Percentiles rank a stretch among this genome's conserved stretches.
phyloP scores from a whole-genome alignment of 1,140 invertebrate genomes.

The Cryptotermes secundus region DNA sequence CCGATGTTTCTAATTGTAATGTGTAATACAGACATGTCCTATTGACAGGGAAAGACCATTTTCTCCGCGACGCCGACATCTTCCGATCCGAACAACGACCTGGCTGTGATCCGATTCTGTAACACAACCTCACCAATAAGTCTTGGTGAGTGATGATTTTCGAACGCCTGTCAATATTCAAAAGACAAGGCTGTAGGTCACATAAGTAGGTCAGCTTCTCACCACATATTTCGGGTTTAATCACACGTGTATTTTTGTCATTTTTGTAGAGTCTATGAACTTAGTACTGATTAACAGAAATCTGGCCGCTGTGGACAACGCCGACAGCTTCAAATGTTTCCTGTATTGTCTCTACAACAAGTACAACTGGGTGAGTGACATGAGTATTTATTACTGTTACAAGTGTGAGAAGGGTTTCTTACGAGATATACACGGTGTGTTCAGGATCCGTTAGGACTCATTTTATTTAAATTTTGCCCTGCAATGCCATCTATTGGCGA shows the following conservation, averaged over 20 bases:
- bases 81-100: not conserved
- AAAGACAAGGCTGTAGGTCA: too few relatives aligned
- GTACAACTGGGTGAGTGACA: not conserved
- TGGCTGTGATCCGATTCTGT: not conserved
- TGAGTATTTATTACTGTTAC: not conserved
- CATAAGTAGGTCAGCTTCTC: too few relatives aligned
- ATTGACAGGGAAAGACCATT: not conserved
- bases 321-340: not conserved
- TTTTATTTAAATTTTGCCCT: too few relatives aligned
- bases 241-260: not conserved
- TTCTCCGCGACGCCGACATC: not conserved
- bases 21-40: too few relatives aligned
- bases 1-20: too few relatives aligned
- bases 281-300: not conserved
- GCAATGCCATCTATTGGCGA: too few relatives aligned
- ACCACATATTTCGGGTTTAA: too few relatives aligned
- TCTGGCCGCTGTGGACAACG: not conserved
- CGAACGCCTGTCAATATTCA: too few relatives aligned
- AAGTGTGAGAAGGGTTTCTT: too few relatives aligned
- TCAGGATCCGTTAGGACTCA: too few relatives aligned
- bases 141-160: not conserved
- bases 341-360: not conserved
- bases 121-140: not conserved
- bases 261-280: not conserved
- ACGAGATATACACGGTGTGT: too few relatives aligned